phyloP scores from a whole-genome alignment of 2,797 vertebrate genomes.

The Oreortyx pictus region DNA sequence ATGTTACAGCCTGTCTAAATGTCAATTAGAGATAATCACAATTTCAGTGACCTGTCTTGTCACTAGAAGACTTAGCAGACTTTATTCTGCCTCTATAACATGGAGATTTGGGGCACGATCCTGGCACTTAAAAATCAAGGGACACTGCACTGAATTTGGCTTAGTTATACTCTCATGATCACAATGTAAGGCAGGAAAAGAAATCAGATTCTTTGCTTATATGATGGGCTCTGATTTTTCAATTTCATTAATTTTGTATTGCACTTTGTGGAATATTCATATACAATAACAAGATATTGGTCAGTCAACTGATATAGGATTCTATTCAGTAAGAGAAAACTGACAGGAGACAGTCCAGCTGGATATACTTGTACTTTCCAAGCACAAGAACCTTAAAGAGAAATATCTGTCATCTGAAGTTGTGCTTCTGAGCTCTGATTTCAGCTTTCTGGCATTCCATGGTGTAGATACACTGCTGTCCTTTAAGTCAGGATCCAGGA shows the following conservation, averaged over 20 bases:
- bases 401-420: background rate
- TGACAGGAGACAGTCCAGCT: background rate
- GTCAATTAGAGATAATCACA: conserved; percentile 64
- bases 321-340: background rate
- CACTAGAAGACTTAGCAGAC: conserved; percentile 50
- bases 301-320: background rate
- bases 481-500: background rate
- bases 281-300: background rate
- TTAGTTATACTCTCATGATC: background rate
- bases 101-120: background rate
- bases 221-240: background rate
- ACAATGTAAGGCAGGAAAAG: background rate
- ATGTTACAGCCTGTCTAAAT: conserved; percentile 45
- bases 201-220: background rate
- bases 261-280: background rate
- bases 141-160: background rate
- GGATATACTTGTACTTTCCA: background rate
- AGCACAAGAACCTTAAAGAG: background rate
- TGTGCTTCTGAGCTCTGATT: background rate
- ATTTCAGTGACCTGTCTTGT: conserved; percentile 39
- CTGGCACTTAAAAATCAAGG: background rate
- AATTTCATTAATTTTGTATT: background rate
- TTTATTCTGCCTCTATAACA: conserved; percentile 33
- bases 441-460: background rate
- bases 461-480: accelerated